A percentile compares a stretch with the other conserved stretches of the same genome.
phyloP scores from a whole-genome alignment of 2,888 invertebrate species.

The Ischnura elegans region DNA sequence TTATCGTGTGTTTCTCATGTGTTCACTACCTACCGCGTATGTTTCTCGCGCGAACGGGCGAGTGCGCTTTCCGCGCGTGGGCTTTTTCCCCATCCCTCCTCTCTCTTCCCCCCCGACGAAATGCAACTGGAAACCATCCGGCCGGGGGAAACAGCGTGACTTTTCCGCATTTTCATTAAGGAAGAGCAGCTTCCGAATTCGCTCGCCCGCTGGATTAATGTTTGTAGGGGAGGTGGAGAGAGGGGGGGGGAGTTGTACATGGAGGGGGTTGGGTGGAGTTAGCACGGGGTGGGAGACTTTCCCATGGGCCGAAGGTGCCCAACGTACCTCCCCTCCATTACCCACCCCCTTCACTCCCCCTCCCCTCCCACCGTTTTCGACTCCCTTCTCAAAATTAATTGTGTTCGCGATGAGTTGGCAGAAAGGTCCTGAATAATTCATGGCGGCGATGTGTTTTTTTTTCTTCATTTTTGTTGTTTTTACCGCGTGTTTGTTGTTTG shows the following conservation, averaged over 20 bases:
- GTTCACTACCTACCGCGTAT: too few species aligned
- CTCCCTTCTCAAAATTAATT: conserved; percentile 27
- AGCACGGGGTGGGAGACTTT: neutral
- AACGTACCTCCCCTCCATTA: neutral
- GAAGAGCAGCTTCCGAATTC: conserved; percentile 53
- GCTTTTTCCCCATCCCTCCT: neutral
- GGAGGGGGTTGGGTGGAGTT: neutral
- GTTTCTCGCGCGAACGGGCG: neutral
- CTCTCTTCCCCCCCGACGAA: neutral
- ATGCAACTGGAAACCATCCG: conserved; percentile 62
- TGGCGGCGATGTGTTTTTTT: conserved; percentile 16
- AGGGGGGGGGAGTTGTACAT: neutral
- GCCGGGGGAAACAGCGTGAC: conserved; percentile 37
- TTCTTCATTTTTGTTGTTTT: neutral
- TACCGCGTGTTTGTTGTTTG: too few species aligned
- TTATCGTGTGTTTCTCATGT: neutral
- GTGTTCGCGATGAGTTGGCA: conserved; percentile 38
- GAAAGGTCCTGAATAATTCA: conserved; percentile 4
- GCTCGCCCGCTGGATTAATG: conserved; percentile 30
- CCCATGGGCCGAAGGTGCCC: conserved; percentile 12
- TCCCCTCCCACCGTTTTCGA: neutral
- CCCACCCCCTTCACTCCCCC: neutral
- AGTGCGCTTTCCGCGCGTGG: neutral
- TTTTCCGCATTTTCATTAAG: conserved; percentile 66
- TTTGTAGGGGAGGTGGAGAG: neutral